phyloP scores from a whole-genome alignment of 2,888 invertebrate genomes.

The Philonicus albiceps region DNA sequence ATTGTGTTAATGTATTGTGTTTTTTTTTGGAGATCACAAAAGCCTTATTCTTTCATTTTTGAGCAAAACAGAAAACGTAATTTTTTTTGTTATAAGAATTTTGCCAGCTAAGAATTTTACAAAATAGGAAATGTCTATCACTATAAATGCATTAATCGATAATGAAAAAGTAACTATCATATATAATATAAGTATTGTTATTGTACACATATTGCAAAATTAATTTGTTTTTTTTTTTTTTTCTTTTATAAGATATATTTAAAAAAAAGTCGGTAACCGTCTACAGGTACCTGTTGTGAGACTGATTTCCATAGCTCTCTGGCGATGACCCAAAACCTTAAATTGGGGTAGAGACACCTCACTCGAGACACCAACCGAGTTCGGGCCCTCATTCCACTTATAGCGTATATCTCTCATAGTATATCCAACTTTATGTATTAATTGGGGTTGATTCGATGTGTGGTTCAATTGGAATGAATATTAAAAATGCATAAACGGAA shows the following conservation, averaged over 20 bases:
- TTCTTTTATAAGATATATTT: conserved; percentile 2
- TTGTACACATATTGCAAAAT: conserved; percentile 18
- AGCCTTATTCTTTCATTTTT: conserved; percentile 12
- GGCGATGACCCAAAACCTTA: conserved; percentile 96
- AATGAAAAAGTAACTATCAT: conserved; percentile 33
- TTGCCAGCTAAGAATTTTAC: conserved; percentile 30
- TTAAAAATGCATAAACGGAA: conserved; percentile 43
- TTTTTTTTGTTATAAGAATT: not conserved
- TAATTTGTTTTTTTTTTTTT: conserved; percentile 11
- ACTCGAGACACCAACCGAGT: conserved; percentile 94
- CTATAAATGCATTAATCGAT: conserved; percentile 9
- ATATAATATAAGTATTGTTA: conserved; percentile 12
- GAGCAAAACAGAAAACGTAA: not conserved
- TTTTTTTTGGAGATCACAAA: conserved; percentile 10
- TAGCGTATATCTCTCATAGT: conserved; percentile 97
- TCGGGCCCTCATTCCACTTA: conserved; percentile 95
- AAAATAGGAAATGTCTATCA: conserved; percentile 10
- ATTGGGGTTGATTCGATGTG: conserved; percentile 40
- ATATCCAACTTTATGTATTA: conserved; percentile 81
- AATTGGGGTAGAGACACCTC: conserved; percentile 97
- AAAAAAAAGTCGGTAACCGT: conserved; percentile 64
- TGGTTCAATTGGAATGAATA: conserved; percentile 44
- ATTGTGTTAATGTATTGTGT: not conserved
- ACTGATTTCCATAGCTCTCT: conserved; percentile 95
- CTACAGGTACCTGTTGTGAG: conserved; percentile 90